Conservation (phyloP, 2,113 vertebrate genomes). For the Willisornis vidua region DNA sequence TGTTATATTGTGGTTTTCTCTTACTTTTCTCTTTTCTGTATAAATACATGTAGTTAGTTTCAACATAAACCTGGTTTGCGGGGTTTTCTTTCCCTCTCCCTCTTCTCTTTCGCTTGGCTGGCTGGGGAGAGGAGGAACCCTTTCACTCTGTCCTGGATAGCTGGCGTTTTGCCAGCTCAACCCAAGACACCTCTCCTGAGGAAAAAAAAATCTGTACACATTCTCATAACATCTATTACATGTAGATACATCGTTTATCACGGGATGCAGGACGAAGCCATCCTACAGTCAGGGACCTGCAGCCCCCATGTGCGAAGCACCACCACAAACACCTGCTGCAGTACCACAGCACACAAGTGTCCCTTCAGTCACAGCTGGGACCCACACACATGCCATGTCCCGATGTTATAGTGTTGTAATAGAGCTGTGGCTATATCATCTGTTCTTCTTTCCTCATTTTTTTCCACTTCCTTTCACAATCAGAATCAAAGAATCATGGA, state of each 20-base stretch:
- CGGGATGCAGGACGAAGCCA: not conserved
- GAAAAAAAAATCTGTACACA: accelerated
- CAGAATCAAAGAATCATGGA: not conserved
- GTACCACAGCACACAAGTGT: accelerated
- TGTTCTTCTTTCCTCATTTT: not conserved
- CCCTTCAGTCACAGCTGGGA: accelerated
- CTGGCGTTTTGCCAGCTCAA: too few relatives aligned
- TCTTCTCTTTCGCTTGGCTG: too few relatives aligned
- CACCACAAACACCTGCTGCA: not conserved
- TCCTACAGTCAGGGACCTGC: not conserved
- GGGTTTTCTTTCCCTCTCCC: too few relatives aligned
- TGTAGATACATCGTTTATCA: not conserved
- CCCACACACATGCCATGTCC: not conserved
- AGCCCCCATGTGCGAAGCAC: not conserved
- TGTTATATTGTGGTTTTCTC: too few relatives aligned
- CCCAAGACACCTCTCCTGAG: too few relatives aligned
- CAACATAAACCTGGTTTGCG: too few relatives aligned
- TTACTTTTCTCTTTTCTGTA: too few relatives aligned
- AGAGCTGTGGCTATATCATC: accelerated
- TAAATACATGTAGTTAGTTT: too few relatives aligned
- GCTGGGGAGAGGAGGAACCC: too few relatives aligned
- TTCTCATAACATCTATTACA: not conserved
- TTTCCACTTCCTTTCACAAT: not conserved
- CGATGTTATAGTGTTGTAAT: not conserved
- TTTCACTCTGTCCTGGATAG: too few relatives aligned